Base-by-base conservation (phyloP, 2,888 invertebrate species). In the Cerastis rubricosa region DNA sequence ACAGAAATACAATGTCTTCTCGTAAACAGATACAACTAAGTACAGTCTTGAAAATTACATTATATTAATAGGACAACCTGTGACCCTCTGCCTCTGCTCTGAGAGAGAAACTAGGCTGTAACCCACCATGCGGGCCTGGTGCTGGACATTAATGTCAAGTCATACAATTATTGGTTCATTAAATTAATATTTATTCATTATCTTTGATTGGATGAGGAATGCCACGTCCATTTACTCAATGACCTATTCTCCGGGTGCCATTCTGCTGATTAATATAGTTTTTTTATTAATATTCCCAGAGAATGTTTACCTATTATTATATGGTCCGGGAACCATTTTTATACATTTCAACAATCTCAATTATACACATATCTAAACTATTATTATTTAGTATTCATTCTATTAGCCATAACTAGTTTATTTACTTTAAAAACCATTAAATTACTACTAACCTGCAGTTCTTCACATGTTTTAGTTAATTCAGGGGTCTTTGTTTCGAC, bases 371-470 rank as follows among this genome's bases (percentile, higher is more conserved):
- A 29, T 59, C 22, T 0, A 40, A 51, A 59, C n/a, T n/a, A 54
- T 29, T 4, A 43, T 8, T 14, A 8, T 61, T 67, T 8, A 11
- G 2, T 9, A 7, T 14, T 14, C 49, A 19, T 65, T 35, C 5
- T 47, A 9, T 12, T 14, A 14, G 0, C 1, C 2, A 0, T 22
- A 19, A 7, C 11, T n/a, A 22, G 40, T 49, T n/a, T 35, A 70
- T 43, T 22, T 22, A 54, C 22, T 22, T n/a, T 12, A 40, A 70
- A 71, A 82, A 59, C 11, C 8, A 61, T 17, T 43, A 8, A 25
- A 65, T n/a, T 6, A 43, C 11, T 86, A 91, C 94, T 93, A 89
- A 95, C 95, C 92, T 88, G 86, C 79, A 94, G 87, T 85, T 91
- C 89, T 77, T 87, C 85, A 88, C 95, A 94, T 80, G 91, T 88